phyloP scores from a whole-genome alignment of 2,888 invertebrate genomes.

The Yponomeuta cagnagella region DNA sequence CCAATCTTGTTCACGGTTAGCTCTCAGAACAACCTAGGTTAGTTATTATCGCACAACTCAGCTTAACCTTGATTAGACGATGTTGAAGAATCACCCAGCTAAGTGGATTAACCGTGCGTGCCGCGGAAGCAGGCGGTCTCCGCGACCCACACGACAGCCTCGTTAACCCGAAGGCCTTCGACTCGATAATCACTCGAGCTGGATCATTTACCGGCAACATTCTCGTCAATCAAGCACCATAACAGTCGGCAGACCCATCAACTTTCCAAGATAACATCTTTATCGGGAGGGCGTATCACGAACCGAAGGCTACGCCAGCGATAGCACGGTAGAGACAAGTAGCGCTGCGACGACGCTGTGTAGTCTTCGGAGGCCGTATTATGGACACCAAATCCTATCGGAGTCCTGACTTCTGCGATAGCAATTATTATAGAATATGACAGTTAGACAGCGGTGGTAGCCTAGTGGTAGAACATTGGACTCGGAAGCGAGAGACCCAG shows the following conservation, averaged over 20 bases:
- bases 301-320: background rate
- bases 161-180: background rate
- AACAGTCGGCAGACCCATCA: background rate
- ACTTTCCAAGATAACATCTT: background rate
- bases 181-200: background rate
- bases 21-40: too few species aligned
- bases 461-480: too few species aligned
- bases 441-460: too few species aligned
- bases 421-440: too few species aligned
- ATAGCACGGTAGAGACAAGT: too few species aligned
- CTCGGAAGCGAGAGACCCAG: too few species aligned
- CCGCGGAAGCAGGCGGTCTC: background rate
- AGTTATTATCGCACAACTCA: too few species aligned
- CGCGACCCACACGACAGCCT: background rate
- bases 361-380: too few species aligned
- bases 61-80: background rate
- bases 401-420: too few species aligned
- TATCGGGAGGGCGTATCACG: background rate
- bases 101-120: background rate
- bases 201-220: background rate
- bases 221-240: background rate
- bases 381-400: too few species aligned
- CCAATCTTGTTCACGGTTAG: too few species aligned
- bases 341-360: too few species aligned
- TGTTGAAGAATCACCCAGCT: background rate